Evolutionary conservation across 2,797 vertebrate genomes (phyloP).

Genomic region (Artibeus lituratus): DNA sequence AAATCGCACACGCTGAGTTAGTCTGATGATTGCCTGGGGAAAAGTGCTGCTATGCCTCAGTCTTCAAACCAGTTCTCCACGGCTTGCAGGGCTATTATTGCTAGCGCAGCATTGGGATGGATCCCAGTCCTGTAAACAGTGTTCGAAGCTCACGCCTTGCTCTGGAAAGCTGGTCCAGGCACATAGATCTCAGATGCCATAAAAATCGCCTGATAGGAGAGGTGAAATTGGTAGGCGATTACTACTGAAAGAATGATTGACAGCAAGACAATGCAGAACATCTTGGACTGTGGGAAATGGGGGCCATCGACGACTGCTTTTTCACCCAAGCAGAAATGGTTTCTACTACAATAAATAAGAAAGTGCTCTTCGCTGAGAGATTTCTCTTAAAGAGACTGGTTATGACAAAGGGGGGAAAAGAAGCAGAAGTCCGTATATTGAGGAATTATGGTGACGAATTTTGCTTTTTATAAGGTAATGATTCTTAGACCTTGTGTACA

Average conservation of each 20-base stretch:
- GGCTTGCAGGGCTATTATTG: conserved; percentile 50
- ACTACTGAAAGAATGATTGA: conserved; percentile 57
- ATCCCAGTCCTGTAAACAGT: conserved; percentile 53
- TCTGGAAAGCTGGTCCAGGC: conserved; percentile 30
- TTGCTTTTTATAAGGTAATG: background rate
- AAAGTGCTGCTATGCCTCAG: background rate
- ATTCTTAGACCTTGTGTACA: background rate
- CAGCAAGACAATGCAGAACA: conserved; percentile 49
- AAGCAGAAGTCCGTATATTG: background rate
- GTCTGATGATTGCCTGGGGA: conserved; percentile 24
- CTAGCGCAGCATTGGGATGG: conserved; percentile 26
- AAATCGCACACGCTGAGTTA: conserved; percentile 32
- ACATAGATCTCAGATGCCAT: conserved; percentile 48
- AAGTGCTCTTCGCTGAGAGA: background rate
- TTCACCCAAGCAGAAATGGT: background rate
- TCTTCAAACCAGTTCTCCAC: conserved; percentile 37
- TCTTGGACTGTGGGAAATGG: conserved; percentile 10
- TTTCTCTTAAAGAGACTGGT: conserved; percentile 25
- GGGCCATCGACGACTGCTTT: background rate
- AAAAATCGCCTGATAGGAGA: conserved; percentile 45
- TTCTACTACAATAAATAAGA: conserved; percentile 39
- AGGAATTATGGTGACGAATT: conserved; percentile 18
- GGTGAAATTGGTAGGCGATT: conserved; percentile 64
- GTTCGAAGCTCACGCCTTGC: conserved; percentile 40
- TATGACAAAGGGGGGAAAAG: background rate